Conservation (phyloP, 2,113 vertebrate species). For the Ictalurus punctatus region DNA sequence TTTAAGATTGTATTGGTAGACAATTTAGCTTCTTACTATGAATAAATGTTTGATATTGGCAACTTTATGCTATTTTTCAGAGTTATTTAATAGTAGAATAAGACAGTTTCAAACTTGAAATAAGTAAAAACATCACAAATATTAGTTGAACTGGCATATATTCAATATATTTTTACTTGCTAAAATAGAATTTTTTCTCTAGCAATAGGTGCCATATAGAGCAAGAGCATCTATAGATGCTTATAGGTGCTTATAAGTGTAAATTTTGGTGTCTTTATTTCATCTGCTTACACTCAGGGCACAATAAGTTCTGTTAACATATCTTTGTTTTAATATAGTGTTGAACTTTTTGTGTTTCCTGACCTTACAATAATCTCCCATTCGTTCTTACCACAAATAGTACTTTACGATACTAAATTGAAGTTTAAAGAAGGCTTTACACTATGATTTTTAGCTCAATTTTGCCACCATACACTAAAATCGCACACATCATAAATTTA, state of each 20-base stretch:
- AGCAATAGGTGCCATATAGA: background rate
- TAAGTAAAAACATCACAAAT: background rate
- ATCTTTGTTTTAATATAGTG: background rate
- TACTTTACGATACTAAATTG: background rate
- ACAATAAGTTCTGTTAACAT: background rate
- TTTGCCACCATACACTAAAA: background rate
- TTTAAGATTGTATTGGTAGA: background rate
- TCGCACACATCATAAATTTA: background rate
- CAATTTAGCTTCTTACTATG: background rate
- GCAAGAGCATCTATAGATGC: background rate
- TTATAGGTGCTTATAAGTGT: background rate
- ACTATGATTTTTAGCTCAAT: background rate
- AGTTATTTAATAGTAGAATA: no score
- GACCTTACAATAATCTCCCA: background rate
- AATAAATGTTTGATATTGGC: background rate
- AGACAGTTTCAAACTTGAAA: no score
- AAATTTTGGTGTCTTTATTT: background rate
- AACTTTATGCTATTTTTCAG: no score
- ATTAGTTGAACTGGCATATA: background rate
- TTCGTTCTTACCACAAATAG: background rate
- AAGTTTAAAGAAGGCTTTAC: background rate
- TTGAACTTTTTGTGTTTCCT: background rate
- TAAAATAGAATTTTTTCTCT: background rate
- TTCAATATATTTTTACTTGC: background rate
- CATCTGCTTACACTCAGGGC: background rate